These are phyloP conservation scores for Gnathonemus echidnorhynchus DNA, from an alignment of 2,113 vertebrate species.

Conservation along the genomic window DNA sequence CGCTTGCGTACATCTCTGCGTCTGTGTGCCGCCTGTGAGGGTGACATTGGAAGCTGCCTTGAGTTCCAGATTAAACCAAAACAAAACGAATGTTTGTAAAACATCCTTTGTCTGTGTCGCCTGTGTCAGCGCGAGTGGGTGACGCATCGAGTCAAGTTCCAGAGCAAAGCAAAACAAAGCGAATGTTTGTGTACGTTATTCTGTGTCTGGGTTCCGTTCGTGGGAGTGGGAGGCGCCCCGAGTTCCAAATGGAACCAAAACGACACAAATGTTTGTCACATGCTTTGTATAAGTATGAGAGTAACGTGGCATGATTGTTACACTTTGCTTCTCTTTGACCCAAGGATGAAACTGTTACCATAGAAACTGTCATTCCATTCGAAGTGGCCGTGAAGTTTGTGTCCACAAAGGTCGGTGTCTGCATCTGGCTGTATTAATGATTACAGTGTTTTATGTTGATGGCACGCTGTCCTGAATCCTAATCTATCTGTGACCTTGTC, in stretches of 20 bases:
- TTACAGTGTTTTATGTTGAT: neutral
- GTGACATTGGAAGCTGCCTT: neutral
- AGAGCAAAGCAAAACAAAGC: neutral
- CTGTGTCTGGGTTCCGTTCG: neutral
- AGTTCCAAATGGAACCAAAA: neutral
- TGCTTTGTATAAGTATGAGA: neutral
- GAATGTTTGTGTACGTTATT: neutral
- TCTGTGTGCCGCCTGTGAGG: neutral
- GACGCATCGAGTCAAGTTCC: neutral
- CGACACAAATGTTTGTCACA: neutral
- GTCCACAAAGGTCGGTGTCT: slow-evolving; percentile 77
- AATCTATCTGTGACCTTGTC: neutral
- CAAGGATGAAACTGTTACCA: slow-evolving; percentile 89
- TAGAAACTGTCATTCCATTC: slow-evolving; percentile 92
- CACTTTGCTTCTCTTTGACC: slow-evolving; percentile 15
- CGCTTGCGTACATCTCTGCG: neutral
- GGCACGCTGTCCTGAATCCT: neutral
- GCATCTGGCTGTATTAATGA: neutral
- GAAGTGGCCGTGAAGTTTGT: slow-evolving; percentile 89
- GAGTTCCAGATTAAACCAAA: neutral
- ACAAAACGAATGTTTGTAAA: neutral
- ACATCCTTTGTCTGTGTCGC: neutral
- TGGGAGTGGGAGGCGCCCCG: neutral
- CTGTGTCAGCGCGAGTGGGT: neutral
- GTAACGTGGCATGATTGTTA: neutral